Conservation (phyloP, 2,888 invertebrate genomes). For the Ophonus ardosiacus region DNA sequence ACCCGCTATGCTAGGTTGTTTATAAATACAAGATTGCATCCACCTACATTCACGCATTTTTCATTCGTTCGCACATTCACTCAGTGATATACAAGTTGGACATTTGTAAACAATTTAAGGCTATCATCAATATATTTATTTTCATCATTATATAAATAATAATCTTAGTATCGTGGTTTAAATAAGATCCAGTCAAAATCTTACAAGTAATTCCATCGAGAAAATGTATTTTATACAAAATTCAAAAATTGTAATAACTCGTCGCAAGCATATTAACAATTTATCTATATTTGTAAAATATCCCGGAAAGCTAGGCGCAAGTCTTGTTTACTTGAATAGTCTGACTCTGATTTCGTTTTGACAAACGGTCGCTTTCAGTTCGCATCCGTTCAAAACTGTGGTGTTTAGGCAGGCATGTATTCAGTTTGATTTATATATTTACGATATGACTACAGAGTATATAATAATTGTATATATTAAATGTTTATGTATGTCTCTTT, state of each 20-base stretch:
- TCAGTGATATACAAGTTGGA: slow-evolving; percentile 54
- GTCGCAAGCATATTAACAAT: slow-evolving; percentile 39
- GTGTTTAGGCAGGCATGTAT: slow-evolving; percentile 64
- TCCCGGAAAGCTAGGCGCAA: slow-evolving; percentile 49
- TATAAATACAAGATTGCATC: slow-evolving; percentile 19
- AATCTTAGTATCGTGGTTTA: slow-evolving; percentile 52
- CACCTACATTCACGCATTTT: slow-evolving; percentile 17
- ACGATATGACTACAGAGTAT: slow-evolving; percentile 68
- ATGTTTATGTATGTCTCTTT: slow-evolving; percentile 67
- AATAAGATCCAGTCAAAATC: slow-evolving; percentile 60
- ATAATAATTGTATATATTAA: slow-evolving; percentile 68
- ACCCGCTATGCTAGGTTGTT: slow-evolving; percentile 29
- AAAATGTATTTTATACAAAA: slow-evolving; percentile 54
- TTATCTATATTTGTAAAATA: slow-evolving; percentile 56
- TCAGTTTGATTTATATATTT: slow-evolving; percentile 62
- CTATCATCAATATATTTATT: slow-evolving; percentile 61
- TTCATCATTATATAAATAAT: slow-evolving; percentile 61
- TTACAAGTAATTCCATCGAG: slow-evolving; percentile 51
- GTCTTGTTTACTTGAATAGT: slow-evolving; percentile 43
- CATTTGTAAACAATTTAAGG: slow-evolving; percentile 64
- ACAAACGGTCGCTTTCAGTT: slow-evolving; percentile 48
- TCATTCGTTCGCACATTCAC: slow-evolving; percentile 5
- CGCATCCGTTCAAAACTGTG: slow-evolving; percentile 57
- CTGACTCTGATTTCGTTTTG: slow-evolving; percentile 42
- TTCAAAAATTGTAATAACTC: slow-evolving; percentile 53